Conservation (phyloP, 1,140 invertebrate species). For the Oedothorax gibbosus region DNA sequence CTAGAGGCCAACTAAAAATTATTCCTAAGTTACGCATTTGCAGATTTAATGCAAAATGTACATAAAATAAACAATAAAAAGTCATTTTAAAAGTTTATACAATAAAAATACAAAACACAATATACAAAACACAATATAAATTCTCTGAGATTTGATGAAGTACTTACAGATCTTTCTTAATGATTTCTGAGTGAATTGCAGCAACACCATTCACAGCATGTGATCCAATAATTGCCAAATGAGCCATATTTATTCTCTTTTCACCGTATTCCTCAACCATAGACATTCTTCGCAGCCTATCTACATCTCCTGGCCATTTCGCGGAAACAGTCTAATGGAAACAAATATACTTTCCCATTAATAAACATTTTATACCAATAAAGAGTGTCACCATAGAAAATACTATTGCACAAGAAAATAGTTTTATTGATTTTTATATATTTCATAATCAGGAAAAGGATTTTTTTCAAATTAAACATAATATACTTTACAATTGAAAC, state of each 20-base stretch:
- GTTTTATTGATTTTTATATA: too few species aligned
- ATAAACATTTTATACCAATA: not conserved
- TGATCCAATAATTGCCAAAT: slow-evolving; percentile 96
- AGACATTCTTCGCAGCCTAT: slow-evolving; percentile 92
- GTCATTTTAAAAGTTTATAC: not conserved
- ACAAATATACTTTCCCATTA: not conserved
- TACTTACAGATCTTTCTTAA: slow-evolving; percentile 79
- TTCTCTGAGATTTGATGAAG: too few species aligned
- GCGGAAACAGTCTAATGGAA: slow-evolving; percentile 73
- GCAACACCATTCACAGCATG: slow-evolving; percentile 99
- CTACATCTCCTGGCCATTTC: slow-evolving; percentile 86
- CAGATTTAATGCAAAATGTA: not conserved
- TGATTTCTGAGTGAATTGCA: slow-evolving; percentile 95
- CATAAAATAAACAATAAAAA: not conserved
- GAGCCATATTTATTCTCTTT: slow-evolving; percentile 99
- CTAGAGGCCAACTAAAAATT: too few species aligned
- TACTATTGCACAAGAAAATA: too few species aligned
- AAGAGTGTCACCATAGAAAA: not conserved
- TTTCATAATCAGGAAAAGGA: too few species aligned
- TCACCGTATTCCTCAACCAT: slow-evolving; percentile 96
- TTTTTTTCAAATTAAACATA: too few species aligned
- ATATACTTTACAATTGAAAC: too few species aligned
- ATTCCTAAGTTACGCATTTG: not conserved
- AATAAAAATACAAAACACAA: not conserved
- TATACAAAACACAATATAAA: too few species aligned